Base-by-base conservation (phyloP, 2,888 invertebrate species). In the Eupithecia dodoneata region DNA sequence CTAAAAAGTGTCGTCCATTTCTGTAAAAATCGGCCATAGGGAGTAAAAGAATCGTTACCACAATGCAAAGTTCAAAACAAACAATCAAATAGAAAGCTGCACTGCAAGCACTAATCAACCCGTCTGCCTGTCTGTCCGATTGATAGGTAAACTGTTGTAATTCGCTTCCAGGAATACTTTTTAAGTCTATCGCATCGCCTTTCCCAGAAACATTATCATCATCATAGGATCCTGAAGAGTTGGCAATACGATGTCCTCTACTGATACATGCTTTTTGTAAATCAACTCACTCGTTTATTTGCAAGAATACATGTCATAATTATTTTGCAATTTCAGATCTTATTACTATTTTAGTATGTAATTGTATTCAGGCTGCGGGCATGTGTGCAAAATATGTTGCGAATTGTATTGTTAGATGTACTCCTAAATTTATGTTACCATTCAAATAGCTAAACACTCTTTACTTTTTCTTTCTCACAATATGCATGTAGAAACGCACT, bases 81-180 rank as follows among this genome's bases (percentile, higher is more conserved):
- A 82, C 76, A 80, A 79, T 76, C 83, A 84, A 84, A 83, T 83
- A 82, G 80, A 82, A 81, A 82, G 81, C 75, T 66, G 47, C 70
- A 67, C 63, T 63, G 63, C 76, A 78, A 75, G 63, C 18, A 49
- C 63, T 78, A 81, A 81, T 86, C 80, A 74, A 76, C 76, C 85
- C 82, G 82, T 81, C 86, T 84, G 85, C 83, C 82, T 82, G 84
- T 86, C 87, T 77, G 82, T 84, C 80, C 65, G 71, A 79, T 72
- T 82, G 79, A 80, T 77, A 47, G 63, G 45, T 73, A 71, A 78
- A 72, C 77, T 78, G 73, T 75, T 72, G 76, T 74, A 76, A 79
- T 78, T 77, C 72, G 70, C 76, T 71, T 70, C 65, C 42, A 66
- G 81, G 79, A 80, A 67, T 15, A 70, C 45, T 30, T 70, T 47